phyloP scores from a whole-genome alignment of 2,113 vertebrate species.

The Mobula hypostoma region DNA sequence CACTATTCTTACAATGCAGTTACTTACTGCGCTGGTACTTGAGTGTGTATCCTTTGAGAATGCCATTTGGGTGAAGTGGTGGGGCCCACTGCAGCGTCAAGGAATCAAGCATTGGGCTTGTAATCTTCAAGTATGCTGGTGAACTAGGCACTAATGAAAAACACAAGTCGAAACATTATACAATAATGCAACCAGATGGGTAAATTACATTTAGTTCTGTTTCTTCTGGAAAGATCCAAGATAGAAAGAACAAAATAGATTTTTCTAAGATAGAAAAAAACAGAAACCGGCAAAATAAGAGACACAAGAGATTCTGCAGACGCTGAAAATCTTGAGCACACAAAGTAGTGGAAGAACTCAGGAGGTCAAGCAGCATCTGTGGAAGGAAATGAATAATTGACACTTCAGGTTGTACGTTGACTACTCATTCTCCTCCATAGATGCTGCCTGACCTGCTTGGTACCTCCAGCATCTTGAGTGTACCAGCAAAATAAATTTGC shows the following conservation, averaged over 20 bases:
- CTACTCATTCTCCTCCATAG: too few relatives aligned
- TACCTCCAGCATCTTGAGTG: too few relatives aligned
- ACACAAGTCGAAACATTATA: slow-evolving; percentile 25
- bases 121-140: slow-evolving; percentile 71
- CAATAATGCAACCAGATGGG: neutral
- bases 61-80: slow-evolving; percentile 76
- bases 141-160: slow-evolving; percentile 72
- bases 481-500: neutral
- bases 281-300: too few relatives aligned
- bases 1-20: neutral
- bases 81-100: slow-evolving; percentile 85
- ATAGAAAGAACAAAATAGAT: neutral
- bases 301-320: too few relatives aligned
- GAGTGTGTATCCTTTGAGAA: slow-evolving; percentile 80
- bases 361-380: too few relatives aligned
- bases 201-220: neutral
- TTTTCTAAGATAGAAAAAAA: neutral
- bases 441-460: too few relatives aligned
- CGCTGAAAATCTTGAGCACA: too few relatives aligned
- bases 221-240: neutral
- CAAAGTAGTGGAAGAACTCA: too few relatives aligned
- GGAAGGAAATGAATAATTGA: too few relatives aligned
- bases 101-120: slow-evolving; percentile 71
- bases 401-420: too few relatives aligned
- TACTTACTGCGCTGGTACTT: slow-evolving; percentile 89